Evolutionary conservation across 2,113 vertebrate species (phyloP).

Genomic region (Chloebia gouldiae): DNA sequence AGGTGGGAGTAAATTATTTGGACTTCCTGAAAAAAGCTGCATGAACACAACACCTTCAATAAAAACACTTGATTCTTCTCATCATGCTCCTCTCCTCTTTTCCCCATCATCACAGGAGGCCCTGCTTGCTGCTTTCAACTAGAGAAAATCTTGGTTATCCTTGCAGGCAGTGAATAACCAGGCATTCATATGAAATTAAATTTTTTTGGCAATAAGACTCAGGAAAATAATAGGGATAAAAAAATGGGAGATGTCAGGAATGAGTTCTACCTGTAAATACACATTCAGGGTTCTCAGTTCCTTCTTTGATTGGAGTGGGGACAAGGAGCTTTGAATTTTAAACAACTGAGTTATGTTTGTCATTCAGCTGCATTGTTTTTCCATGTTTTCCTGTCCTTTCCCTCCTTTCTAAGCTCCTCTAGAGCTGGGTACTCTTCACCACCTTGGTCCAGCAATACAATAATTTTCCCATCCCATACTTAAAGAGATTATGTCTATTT

Average conservation of each 20-base stretch:
- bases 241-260: not conserved
- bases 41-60: not conserved
- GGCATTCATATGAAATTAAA: not conserved
- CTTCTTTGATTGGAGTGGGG: not conserved
- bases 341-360: not conserved
- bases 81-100: not conserved
- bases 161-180: not conserved
- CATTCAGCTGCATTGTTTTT: not conserved
- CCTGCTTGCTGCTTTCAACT: slow-evolving; percentile 1
- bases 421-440: not conserved
- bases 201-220: not conserved
- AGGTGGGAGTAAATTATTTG: slow-evolving; percentile 10
- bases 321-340: not conserved
- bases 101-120: not conserved
- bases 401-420: not conserved
- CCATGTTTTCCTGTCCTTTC: not conserved
- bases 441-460: not conserved
- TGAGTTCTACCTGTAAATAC: not conserved
- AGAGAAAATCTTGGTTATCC: not conserved
- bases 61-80: not conserved
- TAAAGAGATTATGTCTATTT: not conserved
- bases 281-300: not conserved
- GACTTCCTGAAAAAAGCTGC: not conserved
- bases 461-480: not conserved
- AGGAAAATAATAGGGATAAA: not conserved